Evolutionary conservation across 2,888 invertebrate species (phyloP), one percentile per base, ranked within the genome.

Genomic region (Lobophora halterata): DNA sequence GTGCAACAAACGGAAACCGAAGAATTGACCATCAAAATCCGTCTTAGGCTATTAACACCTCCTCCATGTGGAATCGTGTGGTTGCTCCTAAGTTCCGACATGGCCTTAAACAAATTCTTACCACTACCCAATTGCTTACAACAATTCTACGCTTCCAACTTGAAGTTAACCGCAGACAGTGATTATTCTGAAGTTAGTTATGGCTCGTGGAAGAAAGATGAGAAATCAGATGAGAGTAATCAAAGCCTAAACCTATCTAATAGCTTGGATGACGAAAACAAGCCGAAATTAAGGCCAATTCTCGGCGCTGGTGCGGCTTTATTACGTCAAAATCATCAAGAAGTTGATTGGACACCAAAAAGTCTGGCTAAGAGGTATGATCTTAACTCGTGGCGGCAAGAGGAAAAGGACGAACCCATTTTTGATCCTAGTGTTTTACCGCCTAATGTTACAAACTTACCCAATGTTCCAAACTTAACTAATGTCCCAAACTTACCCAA

Each of bases 191-290:
- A 87, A 62, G 85, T 86, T 0, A 72, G 68, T 33, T 87, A 86
- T 24, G 87, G 87, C 0, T 81, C 86, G 0, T 87, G 87, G 87
- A 86, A 82, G 41, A 81, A 79, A 5, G 79, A 80, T n/a, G 77
- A 78, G 3, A 74, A 75, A 1, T 58, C 56, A 0, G 62, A 56
- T 0, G 71, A 75, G 9, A 10, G 59, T 0, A 77, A 75, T 42
- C 55, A 75, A 0, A 56, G 65, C 1, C 76, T 69, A 8, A 81
- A 78, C 35, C n/a, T 83, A 0, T 78, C 81, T 0, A 79, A 81
- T 12, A 80, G 70, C 24, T 19, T 83, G 1, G 75, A 61, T 2
- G 67, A 80, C 6, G 81, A 82, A 3, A 75, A 78, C 0, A 86
- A 83, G 30, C 85, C 86, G 0, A 85, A 83, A 6, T 45, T 85